phyloP scores from a whole-genome alignment of 2,797 vertebrate genomes.

The Lates japonicus region DNA sequence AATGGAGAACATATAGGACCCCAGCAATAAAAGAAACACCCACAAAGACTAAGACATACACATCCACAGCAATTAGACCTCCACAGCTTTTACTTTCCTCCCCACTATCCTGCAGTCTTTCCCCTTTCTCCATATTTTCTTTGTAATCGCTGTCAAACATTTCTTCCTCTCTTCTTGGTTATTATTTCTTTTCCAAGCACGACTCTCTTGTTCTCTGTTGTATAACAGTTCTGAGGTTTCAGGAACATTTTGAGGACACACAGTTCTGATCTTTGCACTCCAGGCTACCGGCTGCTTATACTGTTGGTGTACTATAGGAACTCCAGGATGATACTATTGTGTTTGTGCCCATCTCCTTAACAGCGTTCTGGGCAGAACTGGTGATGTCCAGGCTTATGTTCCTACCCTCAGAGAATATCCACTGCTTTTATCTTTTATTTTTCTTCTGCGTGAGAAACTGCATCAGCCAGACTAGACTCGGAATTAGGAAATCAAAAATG shows the following conservation, averaged over 20 bases:
- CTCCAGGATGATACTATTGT: background rate
- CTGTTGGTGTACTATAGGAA: background rate
- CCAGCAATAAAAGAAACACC: background rate
- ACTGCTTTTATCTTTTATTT: background rate
- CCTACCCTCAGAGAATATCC: background rate
- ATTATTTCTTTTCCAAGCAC: background rate
- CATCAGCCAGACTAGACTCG: background rate
- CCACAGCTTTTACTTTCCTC: background rate
- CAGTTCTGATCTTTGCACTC: conserved; percentile 3
- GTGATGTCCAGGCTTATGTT: conserved; percentile 3
- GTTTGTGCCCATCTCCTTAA: conserved; percentile 13
- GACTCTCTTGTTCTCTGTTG: background rate
- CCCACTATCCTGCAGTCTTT: conserved; percentile 14
- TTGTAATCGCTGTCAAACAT: conserved; percentile 32
- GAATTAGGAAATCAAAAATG: background rate
- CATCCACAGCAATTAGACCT: background rate
- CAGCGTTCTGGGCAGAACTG: background rate
- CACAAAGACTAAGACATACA: background rate
- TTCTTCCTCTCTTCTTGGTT: conserved; percentile 6
- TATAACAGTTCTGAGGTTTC: conserved; percentile 2
- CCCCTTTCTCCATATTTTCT: conserved; percentile 11
- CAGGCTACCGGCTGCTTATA: background rate
- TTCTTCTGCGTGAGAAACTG: background rate
- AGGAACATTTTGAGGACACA: conserved; percentile 20
- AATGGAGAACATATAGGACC: background rate